These are phyloP conservation scores for Morus bassanus DNA, from an alignment of 2,797 vertebrate genomes.

Conservation along the genomic window DNA sequence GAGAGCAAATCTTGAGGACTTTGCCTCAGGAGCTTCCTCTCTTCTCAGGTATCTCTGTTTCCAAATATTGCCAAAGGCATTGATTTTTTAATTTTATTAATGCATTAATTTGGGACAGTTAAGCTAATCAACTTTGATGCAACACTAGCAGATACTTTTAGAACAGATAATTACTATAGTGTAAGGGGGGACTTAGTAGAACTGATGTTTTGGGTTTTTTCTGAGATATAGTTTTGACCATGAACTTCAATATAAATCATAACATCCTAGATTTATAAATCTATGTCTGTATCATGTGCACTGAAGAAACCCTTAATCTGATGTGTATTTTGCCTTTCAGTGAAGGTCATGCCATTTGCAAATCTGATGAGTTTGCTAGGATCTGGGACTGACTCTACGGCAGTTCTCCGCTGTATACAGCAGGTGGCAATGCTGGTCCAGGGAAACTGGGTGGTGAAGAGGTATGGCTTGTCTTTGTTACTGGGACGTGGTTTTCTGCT, in stretches of 20 bases:
- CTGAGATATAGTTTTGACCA: background rate
- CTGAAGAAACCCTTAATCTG: background rate
- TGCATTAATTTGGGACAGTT: background rate
- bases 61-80: background rate
- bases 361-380: constrained; percentile 95
- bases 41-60: background rate
- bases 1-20: background rate
- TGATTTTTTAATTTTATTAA: background rate
- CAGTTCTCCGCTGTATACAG: constrained; percentile 94
- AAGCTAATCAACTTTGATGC: background rate
- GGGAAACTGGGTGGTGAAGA: constrained; percentile 99
- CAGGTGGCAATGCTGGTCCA: constrained; percentile 98
- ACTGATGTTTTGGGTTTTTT: background rate
- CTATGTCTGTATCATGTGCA: background rate
- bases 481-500: background rate
- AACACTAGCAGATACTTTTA: background rate
- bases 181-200: accelerated
- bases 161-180: background rate
- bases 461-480: constrained; percentile 74
- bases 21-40: background rate
- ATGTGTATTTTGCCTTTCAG: constrained; percentile 66
- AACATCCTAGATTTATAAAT: background rate
- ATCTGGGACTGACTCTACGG: constrained; percentile 86
- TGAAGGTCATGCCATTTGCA: constrained; percentile 95
- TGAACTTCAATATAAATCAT: background rate